Evolutionary conservation across 2,113 vertebrate species (phyloP).

Genomic region (Ictalurus punctatus): DNA sequence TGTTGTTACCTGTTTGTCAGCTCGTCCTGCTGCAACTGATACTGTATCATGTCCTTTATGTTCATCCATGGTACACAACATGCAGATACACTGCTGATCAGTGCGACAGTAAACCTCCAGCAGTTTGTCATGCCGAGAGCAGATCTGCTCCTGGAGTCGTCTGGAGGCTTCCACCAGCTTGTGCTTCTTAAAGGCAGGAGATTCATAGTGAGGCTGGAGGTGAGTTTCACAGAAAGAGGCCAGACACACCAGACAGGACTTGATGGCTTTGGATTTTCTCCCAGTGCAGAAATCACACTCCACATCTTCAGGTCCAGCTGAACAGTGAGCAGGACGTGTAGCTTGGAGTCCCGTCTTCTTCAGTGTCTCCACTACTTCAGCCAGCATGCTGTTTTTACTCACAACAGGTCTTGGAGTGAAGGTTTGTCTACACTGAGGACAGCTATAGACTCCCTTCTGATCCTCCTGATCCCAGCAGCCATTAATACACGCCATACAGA

Average conservation of each 20-base stretch:
- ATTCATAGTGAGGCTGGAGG: conserved; percentile 9
- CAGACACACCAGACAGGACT: conserved; percentile 2
- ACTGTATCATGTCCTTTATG: background rate
- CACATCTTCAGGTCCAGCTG: background rate
- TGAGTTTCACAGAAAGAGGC: conserved; percentile 14
- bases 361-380: conserved; percentile 14
- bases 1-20: background rate
- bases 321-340: background rate
- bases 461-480: no score
- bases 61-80: conserved; percentile 4
- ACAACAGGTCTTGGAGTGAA: background rate
- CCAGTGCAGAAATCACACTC: background rate
- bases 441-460: no score
- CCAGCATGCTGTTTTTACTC: background rate
- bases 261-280: background rate
- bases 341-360: background rate
- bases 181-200: background rate
- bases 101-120: conserved; percentile 31
- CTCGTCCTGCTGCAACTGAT: background rate
- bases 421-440: no score
- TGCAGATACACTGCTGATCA: conserved; percentile 27
- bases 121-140: conserved; percentile 17
- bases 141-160: conserved; percentile 28
- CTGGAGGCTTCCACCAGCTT: background rate
- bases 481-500: no score